phyloP scores from a whole-genome alignment of 1,140 invertebrate genomes.

The Drosophila busckii region DNA sequence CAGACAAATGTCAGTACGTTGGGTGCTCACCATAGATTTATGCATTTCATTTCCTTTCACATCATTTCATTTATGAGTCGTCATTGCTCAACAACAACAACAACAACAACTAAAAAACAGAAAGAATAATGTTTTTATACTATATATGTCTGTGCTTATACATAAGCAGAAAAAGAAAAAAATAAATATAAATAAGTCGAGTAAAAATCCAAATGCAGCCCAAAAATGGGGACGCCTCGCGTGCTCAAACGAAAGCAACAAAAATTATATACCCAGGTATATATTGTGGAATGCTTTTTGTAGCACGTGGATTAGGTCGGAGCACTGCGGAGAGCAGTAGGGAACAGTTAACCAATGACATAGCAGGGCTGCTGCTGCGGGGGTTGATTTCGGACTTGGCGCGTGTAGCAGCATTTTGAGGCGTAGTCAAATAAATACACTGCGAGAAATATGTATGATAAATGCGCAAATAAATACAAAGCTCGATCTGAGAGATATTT shows the following conservation, averaged over 20 bases:
- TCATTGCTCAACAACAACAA: conserved; percentile 40
- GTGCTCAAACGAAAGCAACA: conserved; percentile 56
- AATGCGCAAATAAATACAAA: too few relatives aligned
- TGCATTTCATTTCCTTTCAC: conserved; percentile 36
- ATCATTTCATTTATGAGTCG: conserved; percentile 71
- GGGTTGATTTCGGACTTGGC: conserved; percentile 42
- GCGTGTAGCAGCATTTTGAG: conserved; percentile 31
- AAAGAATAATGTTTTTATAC: conserved; percentile 12
- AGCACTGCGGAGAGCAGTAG: not conserved
- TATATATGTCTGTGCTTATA: conserved; percentile 1
- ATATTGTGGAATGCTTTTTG: conserved; percentile 69
- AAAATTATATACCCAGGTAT: too few relatives aligned
- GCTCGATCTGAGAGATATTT: too few relatives aligned
- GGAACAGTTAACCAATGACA: conserved; percentile 68
- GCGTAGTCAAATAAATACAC: too few relatives aligned
- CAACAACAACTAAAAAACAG: conserved; percentile 18
- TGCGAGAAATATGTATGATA: too few relatives aligned
- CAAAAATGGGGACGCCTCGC: conserved; percentile 28
- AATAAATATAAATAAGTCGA: not conserved
- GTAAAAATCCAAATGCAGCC: conserved; percentile 6
- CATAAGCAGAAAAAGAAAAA: not conserved
- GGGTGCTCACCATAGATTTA: conserved; percentile 16
- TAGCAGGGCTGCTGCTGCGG: conserved; percentile 24
- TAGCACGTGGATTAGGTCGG: not conserved
- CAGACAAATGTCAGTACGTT: conserved; percentile 20